Base-by-base conservation (phyloP, 2,797 vertebrate species). In the Synaphobranchus kaupii region DNA sequence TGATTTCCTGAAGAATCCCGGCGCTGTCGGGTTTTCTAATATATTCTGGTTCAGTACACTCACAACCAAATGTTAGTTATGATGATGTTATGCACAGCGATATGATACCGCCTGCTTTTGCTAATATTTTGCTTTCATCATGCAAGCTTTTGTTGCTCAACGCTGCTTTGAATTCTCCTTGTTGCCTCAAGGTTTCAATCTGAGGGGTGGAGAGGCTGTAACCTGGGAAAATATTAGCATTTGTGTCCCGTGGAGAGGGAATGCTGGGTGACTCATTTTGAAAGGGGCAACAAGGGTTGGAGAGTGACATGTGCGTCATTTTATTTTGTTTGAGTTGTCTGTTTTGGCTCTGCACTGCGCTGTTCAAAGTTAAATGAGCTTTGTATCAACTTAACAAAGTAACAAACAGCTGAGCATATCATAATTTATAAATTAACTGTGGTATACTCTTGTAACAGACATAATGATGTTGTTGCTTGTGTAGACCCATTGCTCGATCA, bases 61-160 rank as follows among this genome's bases (percentile, higher is more conserved):
- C 83, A 20, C 84, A 81, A 90, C 87, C 44, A 87, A 92, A 92
- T 92, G 90, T 90, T 89, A 90, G 85, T n/a, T 31, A 86, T 56
- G 87, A 87, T 89, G 85, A 85, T 88, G 90, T 91, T 91, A 91
- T 90, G 89, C 86, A 90, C 90, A 87, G 88, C 86, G 88, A 90
- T 88, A 87, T 85, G 81, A 86, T 87, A 88, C 87, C 84, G 84
- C 90, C 88, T 91, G 88, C 89, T 89, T 87, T 92, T 90, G 90
- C 90, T 89, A 90, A 88, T 85, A 89, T 92, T 87, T 86, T 83
- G 83, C 86, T 89, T 87, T 89, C 80, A 86, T 89, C 68, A 84
- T 58, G 48, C 60, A 80, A 87, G 90, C 87, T 87, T 88, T 63
- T 84, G 90, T 88, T 88, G 80, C 89, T 87, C 84, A 48, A 54